Base-by-base conservation (phyloP, 2,797 vertebrate species). In the Anabas testudineus region DNA sequence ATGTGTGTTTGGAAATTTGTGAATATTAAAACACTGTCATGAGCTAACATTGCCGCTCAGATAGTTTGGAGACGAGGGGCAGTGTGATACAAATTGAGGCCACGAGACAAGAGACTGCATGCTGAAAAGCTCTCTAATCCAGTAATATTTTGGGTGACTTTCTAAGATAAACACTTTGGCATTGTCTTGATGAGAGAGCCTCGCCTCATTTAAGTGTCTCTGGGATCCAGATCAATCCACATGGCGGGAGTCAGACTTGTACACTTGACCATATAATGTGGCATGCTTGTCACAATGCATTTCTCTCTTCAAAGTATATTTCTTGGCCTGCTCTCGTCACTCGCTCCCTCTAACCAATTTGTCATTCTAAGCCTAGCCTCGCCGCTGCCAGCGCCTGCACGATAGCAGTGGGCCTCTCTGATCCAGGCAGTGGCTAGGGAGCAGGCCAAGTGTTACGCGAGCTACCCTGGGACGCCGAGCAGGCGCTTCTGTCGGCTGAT, bases 331-430 rank as follows among this genome's bases (percentile, higher is more conserved):
- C 87, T 87, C 78, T 85, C 76, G 78, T 90, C 85, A 80, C 90
- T 90, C 89, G 74, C 84, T 87, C 87, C 90, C 91, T 93, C 92
- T 74, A 92, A 94, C 93, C 92, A 93, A 95, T 95, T 95, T 94
- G 93, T 94, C 92, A 93, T 91, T 94, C 91, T 91, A 93, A 93
- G 92, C 92, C 84, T 72, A 43, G 88, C 86, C 74, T 81, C 82
- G 30, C 71, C 58, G 89, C 89, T 93, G 94, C 94, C 93, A 93
- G 91, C 77, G 85, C 87, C 83, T 86, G 93, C 92, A 94, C 93
- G 91, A 92, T 92, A 93, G 93, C 91, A 82, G 75, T 81, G 88
- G 90, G 90, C 87, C 88, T 90, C 92, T 93, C 91, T 94, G 93
- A 95, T 95, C 92, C 92, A 88, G 88, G 90, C 88, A 78, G 89